Evolutionary conservation across 2,797 vertebrate species (phyloP).

Genomic region (Melopsittacus undulatus): DNA sequence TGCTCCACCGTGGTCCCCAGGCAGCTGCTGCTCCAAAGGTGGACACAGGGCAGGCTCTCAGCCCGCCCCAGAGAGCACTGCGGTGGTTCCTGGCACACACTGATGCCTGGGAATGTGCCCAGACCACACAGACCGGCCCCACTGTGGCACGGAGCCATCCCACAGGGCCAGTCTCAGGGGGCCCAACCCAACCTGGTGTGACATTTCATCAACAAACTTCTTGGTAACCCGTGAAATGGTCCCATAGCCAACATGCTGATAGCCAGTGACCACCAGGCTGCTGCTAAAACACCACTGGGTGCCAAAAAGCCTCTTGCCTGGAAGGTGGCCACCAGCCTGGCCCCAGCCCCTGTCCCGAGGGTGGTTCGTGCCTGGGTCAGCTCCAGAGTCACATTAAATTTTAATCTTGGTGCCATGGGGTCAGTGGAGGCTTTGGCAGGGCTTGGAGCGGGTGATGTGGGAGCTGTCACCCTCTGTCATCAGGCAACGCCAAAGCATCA

Average conservation of each 20-base stretch:
- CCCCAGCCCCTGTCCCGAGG: not conserved
- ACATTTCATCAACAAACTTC: not conserved
- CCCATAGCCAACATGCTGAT: accelerated
- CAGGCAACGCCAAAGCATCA: not conserved
- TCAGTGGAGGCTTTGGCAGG: not conserved
- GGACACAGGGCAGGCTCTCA: not conserved
- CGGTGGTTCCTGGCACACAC: not conserved
- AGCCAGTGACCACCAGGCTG: not conserved
- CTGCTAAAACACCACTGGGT: not conserved
- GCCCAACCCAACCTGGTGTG: not conserved
- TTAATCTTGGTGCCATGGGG: not conserved
- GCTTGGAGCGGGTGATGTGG: not conserved
- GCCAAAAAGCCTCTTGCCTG: not conserved
- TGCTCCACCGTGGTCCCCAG: accelerated
- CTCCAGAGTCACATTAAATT: slow-evolving; percentile 35
- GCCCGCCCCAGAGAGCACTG: accelerated
- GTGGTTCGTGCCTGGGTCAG: not conserved
- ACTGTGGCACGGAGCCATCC: not conserved
- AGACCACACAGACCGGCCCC: not conserved
- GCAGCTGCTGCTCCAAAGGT: not conserved
- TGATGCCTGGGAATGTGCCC: not conserved
- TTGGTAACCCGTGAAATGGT: not conserved
- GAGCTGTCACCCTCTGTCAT: slow-evolving; percentile 47
- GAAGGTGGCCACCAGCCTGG: not conserved
- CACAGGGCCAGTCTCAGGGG: not conserved